Evolutionary conservation across 2,888 invertebrate genomes (phyloP), one percentile per base, ranked within the genome.

Genomic region (Troilus luridus): DNA sequence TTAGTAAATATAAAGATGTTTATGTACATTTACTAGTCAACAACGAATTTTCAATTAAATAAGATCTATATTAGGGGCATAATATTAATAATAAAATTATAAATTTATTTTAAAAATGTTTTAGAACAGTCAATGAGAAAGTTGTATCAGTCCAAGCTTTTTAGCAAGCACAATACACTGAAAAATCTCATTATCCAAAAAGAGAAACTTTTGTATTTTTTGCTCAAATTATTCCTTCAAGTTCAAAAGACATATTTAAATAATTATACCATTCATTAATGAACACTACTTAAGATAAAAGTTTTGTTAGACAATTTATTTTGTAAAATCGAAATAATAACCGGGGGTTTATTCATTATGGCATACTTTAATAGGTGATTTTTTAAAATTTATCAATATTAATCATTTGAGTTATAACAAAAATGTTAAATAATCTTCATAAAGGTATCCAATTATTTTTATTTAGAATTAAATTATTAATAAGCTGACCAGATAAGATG

Each of bases 1-100:
- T 89, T 89, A 67, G 27, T 58, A 59, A 90, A 77, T 58, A 56
- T 62, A 24, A 62, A 88, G 21, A 56, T 77, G 59, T 90, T 77
- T 72, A 58, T 90, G 56, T 54, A 64, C 12, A 89, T 54, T 64
- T 3, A 59, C 67, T 90, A 90, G 90, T 90, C 72, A 72, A 90
- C 90, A 90, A 90, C 90, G 90, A 90, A 90, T 59, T 6, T 90
- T 54, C 24, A 21, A 64, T 89, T 89, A n/a, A 64, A 64, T 27
- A 19, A 67, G 62, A 77, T 72, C 72, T 56, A 59, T 90, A 77
- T 90, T 77, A 90, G 90, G 90, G 77, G 90, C 90, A 27, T 17
- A 27, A 12, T 27, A 58, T 88, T 24, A 88, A 88, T 60, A 27
- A 88, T 88, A 14, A 41, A 60, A 9, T 19, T 58, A 27, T 24